A percentile compares a stretch with the other conserved stretches of the same genome.
phyloP scores from a whole-genome alignment of 2,888 invertebrate species.

The Philonicus albiceps region DNA sequence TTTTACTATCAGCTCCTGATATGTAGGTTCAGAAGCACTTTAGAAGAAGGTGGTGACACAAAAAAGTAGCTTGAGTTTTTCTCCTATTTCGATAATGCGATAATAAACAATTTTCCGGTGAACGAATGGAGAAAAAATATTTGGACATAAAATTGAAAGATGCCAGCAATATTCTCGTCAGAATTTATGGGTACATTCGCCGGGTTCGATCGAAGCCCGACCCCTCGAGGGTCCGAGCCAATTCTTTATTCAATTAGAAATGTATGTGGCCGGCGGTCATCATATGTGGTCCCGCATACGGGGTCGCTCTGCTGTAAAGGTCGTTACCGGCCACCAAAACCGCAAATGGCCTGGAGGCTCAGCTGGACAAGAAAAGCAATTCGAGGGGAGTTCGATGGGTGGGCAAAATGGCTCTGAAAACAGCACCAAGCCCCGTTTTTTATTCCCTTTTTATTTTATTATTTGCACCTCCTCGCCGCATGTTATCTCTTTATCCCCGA shows the following conservation, averaged over 20 bases:
- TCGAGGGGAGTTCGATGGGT: slow-evolving; percentile 34
- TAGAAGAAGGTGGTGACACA: not conserved
- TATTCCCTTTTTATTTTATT: slow-evolving; percentile 5
- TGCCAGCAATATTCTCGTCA: slow-evolving; percentile 13
- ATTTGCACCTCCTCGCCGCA: slow-evolving; percentile 8
- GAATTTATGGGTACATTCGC: slow-evolving; percentile 7
- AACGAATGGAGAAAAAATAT: not conserved
- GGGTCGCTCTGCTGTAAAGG: slow-evolving; percentile 11
- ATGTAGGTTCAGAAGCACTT: not conserved
- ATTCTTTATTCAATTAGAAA: slow-evolving; percentile 35
- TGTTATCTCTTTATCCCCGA: slow-evolving; percentile 22
- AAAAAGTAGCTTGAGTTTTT: not conserved
- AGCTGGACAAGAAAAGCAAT: slow-evolving; percentile 28
- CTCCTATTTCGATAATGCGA: not conserved
- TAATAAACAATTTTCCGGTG: not conserved
- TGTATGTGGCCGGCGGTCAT: slow-evolving; percentile 23
- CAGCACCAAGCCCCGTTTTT: not conserved
- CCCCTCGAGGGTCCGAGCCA: not conserved
- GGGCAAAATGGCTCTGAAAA: slow-evolving; percentile 31
- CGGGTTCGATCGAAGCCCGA: not conserved
- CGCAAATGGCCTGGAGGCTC: slow-evolving; percentile 25
- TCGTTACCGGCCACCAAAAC: slow-evolving; percentile 28
- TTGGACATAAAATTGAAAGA: slow-evolving; percentile 17
- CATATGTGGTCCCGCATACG: slow-evolving; percentile 26
- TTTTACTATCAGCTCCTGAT: not conserved